phyloP scores from a whole-genome alignment of 2,888 invertebrate species.

The Silvanus unidentatus region DNA sequence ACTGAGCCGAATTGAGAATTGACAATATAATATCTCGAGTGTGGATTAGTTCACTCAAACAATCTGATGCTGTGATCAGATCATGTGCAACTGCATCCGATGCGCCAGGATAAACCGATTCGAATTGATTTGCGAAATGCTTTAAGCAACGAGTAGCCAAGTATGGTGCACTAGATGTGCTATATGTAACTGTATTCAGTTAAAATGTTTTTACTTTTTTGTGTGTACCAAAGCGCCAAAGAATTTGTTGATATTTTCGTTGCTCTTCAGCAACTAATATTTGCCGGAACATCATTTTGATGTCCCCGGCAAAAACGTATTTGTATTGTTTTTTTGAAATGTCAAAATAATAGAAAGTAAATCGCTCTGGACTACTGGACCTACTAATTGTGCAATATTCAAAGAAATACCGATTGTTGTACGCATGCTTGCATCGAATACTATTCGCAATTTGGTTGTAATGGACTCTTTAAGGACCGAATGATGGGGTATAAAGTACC shows the following conservation, averaged over 20 bases:
- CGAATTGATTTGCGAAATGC: not conserved
- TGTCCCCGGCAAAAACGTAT: not conserved
- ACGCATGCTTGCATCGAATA: not conserved
- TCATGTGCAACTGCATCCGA: not conserved
- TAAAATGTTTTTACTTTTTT: not conserved
- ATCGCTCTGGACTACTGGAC: not conserved
- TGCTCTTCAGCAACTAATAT: not conserved
- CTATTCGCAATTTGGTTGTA: conserved; percentile 2
- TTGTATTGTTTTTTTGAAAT: not conserved
- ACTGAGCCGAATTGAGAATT: not conserved
- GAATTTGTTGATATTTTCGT: not conserved
- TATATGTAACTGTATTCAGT: conserved; percentile 11
- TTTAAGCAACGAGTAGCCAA: conserved; percentile 3
- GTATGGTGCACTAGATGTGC: conserved; percentile 6
- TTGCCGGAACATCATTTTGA: conserved; percentile 1
- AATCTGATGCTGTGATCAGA: not conserved
- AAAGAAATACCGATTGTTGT: not conserved
- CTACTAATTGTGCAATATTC: conserved; percentile 1
- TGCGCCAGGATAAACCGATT: not conserved
- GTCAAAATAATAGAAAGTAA: not conserved
- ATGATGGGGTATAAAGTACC: conserved; percentile 1
- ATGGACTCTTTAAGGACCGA: not conserved
- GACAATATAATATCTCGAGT: not conserved
- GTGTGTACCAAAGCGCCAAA: not conserved
- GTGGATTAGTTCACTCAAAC: not conserved